phyloP scores from a whole-genome alignment of 30 jellyfish, hydroid and myxozoan species.

The Aurelia sp. region DNA sequence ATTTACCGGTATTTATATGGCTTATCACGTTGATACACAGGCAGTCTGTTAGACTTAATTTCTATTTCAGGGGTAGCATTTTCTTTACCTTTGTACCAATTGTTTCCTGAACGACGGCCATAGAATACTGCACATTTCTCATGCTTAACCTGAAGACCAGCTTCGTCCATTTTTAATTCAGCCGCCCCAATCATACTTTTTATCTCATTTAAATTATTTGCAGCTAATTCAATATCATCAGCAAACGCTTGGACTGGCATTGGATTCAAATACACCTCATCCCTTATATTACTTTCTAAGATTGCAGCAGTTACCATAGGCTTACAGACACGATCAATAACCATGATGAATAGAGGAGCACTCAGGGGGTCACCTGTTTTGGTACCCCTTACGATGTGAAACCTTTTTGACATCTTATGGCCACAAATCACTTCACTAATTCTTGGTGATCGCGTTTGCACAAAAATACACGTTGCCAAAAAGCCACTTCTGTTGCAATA shows the following conservation, averaged over 20 bases:
- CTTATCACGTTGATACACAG: neutral
- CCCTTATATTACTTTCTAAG: neutral
- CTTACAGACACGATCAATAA: neutral
- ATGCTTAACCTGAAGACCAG: slow-evolving; percentile 21
- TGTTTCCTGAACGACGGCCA: neutral
- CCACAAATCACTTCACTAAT: too few relatives aligned
- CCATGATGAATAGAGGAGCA: slow-evolving; percentile 4
- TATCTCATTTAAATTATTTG: neutral
- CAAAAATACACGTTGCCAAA: too few relatives aligned
- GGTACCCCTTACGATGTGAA: slow-evolving; percentile 13
- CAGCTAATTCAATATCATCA: slow-evolving; percentile 26
- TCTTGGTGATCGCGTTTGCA: too few relatives aligned
- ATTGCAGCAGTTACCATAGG: slow-evolving; percentile 17
- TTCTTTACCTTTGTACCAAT: too few relatives aligned
- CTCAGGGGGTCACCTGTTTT: slow-evolving; percentile 23
- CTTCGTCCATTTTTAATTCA: slow-evolving; percentile 11
- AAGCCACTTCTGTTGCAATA: too few relatives aligned
- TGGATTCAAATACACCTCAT: neutral
- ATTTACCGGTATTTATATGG: slow-evolving; percentile 20
- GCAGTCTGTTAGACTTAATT: neutral
- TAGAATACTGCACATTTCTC: slow-evolving; percentile 34
- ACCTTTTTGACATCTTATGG: slow-evolving; percentile 1
- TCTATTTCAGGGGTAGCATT: neutral
- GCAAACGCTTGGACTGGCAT: slow-evolving; percentile 28
- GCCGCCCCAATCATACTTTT: slow-evolving; percentile 17